Base-by-base conservation (phyloP, 2,888 invertebrate species). In the Hydraecia micacea region DNA sequence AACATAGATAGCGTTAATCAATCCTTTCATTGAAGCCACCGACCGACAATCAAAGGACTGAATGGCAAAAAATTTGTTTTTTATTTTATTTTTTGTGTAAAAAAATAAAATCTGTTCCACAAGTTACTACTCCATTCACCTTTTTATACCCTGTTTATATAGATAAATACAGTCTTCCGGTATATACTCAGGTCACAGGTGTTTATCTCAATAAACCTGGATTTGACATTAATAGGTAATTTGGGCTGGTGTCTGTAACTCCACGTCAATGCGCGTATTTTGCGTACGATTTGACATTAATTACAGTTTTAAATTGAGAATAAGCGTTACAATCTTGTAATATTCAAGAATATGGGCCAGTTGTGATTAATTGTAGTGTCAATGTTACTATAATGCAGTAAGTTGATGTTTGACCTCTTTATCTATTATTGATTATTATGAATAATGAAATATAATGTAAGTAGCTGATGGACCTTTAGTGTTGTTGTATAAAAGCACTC, bases 351-450 rank as follows among this genome's bases (percentile, higher is more conserved):
- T 36, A 66, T 6, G 13, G 28, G 25, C n/a, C 11, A 32, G 21
- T 32, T 36, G 9, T 39, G 18, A 71, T 70, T 63, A 81, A 71
- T 66, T 60, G 21, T 49, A 52, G 62, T 77, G 58, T 78, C 73
- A 83, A 78, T 83, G 66, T 42, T 52, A 79, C 42, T 58, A 67
- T 63, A 75, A 62, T 52, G 46, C 32, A 60, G 42, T 52, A 60
- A 55, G 18, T 80, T 58, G 58, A 52, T 8, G 28, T 70, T 75
- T 86, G 79, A 84, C 66, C 86, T 71, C 36, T n/a, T 86, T 86
- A 84, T 86, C 84, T 73, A 21, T 66, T 62, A 62, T 25, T 68
- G 13, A 70, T 73, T 62, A 70, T 73, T 62, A n/a, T 32, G 7
- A 75, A 52, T 63, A 55, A 80, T 55, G 39, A 36, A 68, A 72